These are phyloP conservation scores for Mamestra configurata DNA, from an alignment of 1,140 invertebrate species.

Conservation along the genomic window DNA sequence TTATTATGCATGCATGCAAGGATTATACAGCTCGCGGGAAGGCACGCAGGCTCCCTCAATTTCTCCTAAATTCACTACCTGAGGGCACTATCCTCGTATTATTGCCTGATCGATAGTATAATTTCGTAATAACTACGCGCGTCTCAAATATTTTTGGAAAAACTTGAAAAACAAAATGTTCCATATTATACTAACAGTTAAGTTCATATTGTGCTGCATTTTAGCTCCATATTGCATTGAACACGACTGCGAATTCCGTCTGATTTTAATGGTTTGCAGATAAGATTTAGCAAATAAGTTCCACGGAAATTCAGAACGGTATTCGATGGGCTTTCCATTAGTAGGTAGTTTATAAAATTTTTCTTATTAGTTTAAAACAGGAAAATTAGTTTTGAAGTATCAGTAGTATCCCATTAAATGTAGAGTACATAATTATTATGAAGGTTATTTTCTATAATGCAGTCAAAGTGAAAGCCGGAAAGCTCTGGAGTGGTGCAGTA, in stretches of 20 bases:
- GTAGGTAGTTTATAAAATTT: neutral
- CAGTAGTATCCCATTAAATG: neutral
- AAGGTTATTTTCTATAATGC: conserved; percentile 35
- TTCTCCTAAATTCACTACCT: conserved; percentile 83
- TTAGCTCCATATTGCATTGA: neutral
- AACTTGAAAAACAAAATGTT: conserved; percentile 51
- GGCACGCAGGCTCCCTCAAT: conserved; percentile 80
- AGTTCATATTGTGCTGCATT: conserved; percentile 34
- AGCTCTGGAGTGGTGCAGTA: conserved; percentile 62
- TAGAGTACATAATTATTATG: neutral
- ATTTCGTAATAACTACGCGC: conserved; percentile 78
- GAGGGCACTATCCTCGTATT: conserved; percentile 80
- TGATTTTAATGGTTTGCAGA: conserved; percentile 9
- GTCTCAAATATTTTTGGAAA: conserved; percentile 68
- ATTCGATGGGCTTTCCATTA: neutral
- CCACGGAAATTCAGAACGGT: neutral
- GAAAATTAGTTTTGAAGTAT: neutral
- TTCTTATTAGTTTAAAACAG: neutral
- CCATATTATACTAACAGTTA: conserved; percentile 26
- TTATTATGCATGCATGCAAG: conserved; percentile 74
- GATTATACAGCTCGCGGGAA: conserved; percentile 73
- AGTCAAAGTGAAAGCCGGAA: conserved; percentile 64
- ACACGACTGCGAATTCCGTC: conserved; percentile 4
- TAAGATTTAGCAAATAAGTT: conserved; percentile 12
- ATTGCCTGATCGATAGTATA: conserved; percentile 83